These are phyloP conservation scores for Coenonympha glycerion DNA, from an alignment of 2,888 invertebrate genomes.

Conservation along the genomic window DNA sequence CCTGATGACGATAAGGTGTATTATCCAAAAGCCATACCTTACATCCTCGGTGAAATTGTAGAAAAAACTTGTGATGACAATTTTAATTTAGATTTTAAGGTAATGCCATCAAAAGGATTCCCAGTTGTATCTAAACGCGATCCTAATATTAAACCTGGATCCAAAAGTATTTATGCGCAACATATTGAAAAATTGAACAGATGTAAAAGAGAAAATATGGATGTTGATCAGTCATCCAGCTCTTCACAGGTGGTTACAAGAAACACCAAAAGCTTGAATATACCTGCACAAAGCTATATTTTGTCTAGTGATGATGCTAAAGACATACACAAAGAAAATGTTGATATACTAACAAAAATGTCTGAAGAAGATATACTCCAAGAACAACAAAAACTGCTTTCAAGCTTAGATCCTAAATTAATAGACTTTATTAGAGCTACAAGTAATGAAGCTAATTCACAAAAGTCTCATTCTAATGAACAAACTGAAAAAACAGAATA, in stretches of 20 bases:
- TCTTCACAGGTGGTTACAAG: slow-evolving; percentile 15
- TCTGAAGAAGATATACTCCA: slow-evolving; percentile 82
- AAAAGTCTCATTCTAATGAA: slow-evolving; percentile 10
- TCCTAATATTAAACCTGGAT: slow-evolving; percentile 36
- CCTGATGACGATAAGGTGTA: slow-evolving; percentile 62
- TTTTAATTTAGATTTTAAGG: slow-evolving; percentile 35
- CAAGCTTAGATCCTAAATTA: slow-evolving; percentile 79
- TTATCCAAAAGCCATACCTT: slow-evolving; percentile 61
- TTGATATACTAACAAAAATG: slow-evolving; percentile 80
- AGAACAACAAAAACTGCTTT: slow-evolving; percentile 81
- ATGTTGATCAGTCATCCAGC: slow-evolving; percentile 40
- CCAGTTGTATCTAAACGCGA: slow-evolving; percentile 66
- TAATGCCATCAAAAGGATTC: slow-evolving; percentile 65
- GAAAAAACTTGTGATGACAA: slow-evolving; percentile 61
- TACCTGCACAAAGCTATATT: slow-evolving; percentile 63
- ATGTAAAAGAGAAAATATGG: slow-evolving; percentile 38
- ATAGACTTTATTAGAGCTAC: slow-evolving; percentile 78
- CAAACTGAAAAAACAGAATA: not conserved
- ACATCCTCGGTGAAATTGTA: slow-evolving; percentile 72
- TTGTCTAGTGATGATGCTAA: slow-evolving; percentile 65
- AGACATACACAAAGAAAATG: slow-evolving; percentile 85
- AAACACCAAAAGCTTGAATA: slow-evolving; percentile 28
- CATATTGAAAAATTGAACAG: slow-evolving; percentile 47
- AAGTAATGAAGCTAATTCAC: slow-evolving; percentile 33
- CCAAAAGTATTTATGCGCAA: slow-evolving; percentile 71